A percentile compares a stretch with the other conserved stretches of the same genome.
phyloP scores from a whole-genome alignment of 1,140 invertebrate genomes.

The Aphelenchoides besseyi region DNA sequence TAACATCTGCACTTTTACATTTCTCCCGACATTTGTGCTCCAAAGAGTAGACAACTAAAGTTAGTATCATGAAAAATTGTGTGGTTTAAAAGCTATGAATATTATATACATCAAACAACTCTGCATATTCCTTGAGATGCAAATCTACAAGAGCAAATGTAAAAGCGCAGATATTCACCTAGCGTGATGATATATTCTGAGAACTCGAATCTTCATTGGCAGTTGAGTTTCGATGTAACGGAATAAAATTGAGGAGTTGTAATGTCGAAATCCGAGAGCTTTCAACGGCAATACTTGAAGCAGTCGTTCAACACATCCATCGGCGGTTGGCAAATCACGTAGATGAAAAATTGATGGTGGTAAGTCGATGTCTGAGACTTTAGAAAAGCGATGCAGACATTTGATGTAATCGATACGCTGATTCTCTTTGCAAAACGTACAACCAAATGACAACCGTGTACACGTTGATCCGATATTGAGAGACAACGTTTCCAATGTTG shows the following conservation, averaged over 20 bases:
- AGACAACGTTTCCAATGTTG: constrained; percentile 28
- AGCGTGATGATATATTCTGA: constrained; percentile 44
- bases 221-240: constrained; percentile 43
- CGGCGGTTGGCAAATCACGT: constrained; percentile 29
- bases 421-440: constrained; percentile 41
- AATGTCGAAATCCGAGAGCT: constrained; percentile 47
- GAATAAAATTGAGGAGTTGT: constrained; percentile 48
- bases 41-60: too few relatives aligned
- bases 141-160: too few relatives aligned
- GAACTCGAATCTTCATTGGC: constrained; percentile 42
- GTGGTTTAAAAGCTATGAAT: too few relatives aligned
- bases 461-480: constrained; percentile 18
- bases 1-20: too few relatives aligned
- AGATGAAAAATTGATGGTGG: constrained; percentile 48
- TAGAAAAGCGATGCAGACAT: constrained; percentile 23
- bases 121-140: neutral
- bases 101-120: neutral
- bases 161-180: too few relatives aligned
- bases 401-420: constrained; percentile 32
- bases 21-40: too few relatives aligned
- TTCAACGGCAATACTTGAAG: constrained; percentile 36
- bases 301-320: constrained; percentile 39
- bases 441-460: constrained; percentile 41
- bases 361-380: constrained; percentile 41
- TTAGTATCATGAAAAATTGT: too few relatives aligned